Evolutionary conservation across 2,888 invertebrate genomes (phyloP).

Genomic region (Pyrocoelia pectoralis): DNA sequence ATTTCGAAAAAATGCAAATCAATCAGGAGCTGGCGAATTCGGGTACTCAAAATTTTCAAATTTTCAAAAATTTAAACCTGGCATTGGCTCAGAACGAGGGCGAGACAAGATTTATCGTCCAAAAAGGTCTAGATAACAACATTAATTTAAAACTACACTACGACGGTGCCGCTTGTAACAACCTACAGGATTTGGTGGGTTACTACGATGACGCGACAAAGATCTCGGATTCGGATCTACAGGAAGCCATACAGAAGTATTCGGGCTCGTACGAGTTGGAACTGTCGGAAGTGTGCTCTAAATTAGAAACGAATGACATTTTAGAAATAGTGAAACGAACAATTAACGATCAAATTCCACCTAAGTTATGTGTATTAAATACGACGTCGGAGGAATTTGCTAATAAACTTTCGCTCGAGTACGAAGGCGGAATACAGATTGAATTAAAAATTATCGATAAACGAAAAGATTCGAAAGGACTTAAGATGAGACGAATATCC

Average conservation of each 20-base stretch:
- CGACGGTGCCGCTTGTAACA: constrained; percentile 12
- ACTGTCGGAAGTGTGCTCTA: constrained; percentile 80
- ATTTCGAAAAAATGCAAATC: constrained; percentile 52
- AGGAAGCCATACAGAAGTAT: constrained; percentile 51
- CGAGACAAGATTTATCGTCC: constrained; percentile 29
- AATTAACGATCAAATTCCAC: constrained; percentile 80
- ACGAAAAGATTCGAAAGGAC: constrained; percentile 74
- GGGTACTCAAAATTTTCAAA: constrained; percentile 52
- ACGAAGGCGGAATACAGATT: constrained; percentile 81
- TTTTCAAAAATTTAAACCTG: constrained; percentile 53
- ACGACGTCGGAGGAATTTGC: constrained; percentile 46
- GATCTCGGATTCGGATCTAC: constrained; percentile 18
- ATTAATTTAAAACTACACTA: constrained; percentile 18
- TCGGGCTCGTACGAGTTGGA: constrained; percentile 73
- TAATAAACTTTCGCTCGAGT: constrained; percentile 55
- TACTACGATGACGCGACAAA: constrained; percentile 21
- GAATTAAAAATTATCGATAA: constrained; percentile 81
- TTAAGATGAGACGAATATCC: constrained; percentile 86
- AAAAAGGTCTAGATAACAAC: constrained; percentile 23
- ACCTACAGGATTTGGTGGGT: constrained; percentile 29
- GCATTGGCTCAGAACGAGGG: constrained; percentile 34
- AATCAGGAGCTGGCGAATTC: constrained; percentile 53
- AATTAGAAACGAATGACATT: constrained; percentile 80
- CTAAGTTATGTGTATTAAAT: constrained; percentile 69
- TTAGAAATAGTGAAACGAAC: constrained; percentile 81